Evolutionary conservation across 2,797 vertebrate genomes (phyloP), one percentile per base, ranked within the genome.

Genomic region (Tenualosa thibaudeaui): DNA sequence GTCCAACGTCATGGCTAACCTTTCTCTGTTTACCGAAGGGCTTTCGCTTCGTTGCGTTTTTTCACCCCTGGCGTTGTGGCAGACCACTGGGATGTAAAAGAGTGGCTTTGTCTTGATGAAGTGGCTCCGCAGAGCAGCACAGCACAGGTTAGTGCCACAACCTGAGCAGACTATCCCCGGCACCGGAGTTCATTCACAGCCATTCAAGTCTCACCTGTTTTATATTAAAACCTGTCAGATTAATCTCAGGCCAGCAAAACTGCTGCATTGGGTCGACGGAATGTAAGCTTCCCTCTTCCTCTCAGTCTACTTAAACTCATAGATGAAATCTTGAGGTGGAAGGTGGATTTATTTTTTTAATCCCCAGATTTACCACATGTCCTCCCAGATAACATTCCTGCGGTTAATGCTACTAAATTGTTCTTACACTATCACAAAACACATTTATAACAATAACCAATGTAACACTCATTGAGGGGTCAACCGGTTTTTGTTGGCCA

Each of bases 11-110:
- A 94, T 90, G 85, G 0, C 89, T 94, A 92, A 95, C 93, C 93
- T 95, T 94, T 95, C 84, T 87, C 91, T 94, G 92, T 95, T 95
- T 94, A 92, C 91, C 92, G 92, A 95, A 90, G 89, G 90, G 92
- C 89, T 93, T 93, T 93, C 86, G 94, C 93, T 95, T 94, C 89
- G 91, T 91, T 88, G 91, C 91, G 89, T 88, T 87, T 89, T 94
- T 93, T 93, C 92, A 92, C 40, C n/a, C 31, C 19, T 1, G 40
- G 92, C 89, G 88, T 93, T 94, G 92, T 94, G 90, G 91, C 88
- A 89, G 85, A 31, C 84, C 84, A 58, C 83, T 56, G 12, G 86
- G 86, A 92, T 91, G 92, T 94, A 92, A 94, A 94, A 95, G 92
- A 94, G 90, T 89, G 83, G 86, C 93, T 95, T 95, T 96, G 94